Evolutionary conservation across 2,797 vertebrate genomes (phyloP).

Genomic region (Sus cebifrons): DNA sequence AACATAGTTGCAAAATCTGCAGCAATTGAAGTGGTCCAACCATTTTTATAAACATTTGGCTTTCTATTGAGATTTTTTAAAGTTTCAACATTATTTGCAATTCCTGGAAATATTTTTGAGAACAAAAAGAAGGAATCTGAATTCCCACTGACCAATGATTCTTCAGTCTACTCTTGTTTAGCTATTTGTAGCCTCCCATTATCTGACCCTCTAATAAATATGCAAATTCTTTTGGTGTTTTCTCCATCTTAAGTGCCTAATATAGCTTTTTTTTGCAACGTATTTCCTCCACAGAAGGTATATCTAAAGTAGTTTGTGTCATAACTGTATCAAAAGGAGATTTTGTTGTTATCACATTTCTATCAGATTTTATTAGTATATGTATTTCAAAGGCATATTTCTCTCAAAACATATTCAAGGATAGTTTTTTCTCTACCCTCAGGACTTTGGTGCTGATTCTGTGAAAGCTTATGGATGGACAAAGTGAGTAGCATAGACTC

Average conservation of each 20-base stretch:
- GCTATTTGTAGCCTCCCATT: neutral
- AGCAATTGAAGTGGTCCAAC: conserved; percentile 4
- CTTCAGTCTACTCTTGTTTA: neutral
- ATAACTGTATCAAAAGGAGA: neutral
- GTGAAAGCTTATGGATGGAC: neutral
- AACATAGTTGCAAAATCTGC: conserved; percentile 62
- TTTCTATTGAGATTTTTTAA: conserved; percentile 57
- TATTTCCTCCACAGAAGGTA: neutral
- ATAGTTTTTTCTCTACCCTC: neutral
- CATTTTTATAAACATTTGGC: conserved; percentile 51
- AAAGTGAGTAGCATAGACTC: neutral
- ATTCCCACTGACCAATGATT: neutral
- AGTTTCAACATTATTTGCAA: conserved; percentile 50
- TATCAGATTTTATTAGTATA: conserved; percentile 5
- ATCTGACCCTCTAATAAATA: neutral
- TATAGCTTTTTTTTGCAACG: conserved; percentile 9
- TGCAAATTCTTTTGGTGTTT: neutral
- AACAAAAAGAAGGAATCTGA: neutral
- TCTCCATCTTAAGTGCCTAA: neutral
- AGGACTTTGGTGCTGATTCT: neutral
- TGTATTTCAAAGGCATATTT: neutral
- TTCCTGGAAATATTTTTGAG: conserved; percentile 53
- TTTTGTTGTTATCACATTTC: neutral
- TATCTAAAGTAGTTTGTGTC: neutral
- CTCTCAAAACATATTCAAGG: neutral